Evolutionary conservation across 1,140 invertebrate species (phyloP).

Genomic region (Choristoneura fumiferana): DNA sequence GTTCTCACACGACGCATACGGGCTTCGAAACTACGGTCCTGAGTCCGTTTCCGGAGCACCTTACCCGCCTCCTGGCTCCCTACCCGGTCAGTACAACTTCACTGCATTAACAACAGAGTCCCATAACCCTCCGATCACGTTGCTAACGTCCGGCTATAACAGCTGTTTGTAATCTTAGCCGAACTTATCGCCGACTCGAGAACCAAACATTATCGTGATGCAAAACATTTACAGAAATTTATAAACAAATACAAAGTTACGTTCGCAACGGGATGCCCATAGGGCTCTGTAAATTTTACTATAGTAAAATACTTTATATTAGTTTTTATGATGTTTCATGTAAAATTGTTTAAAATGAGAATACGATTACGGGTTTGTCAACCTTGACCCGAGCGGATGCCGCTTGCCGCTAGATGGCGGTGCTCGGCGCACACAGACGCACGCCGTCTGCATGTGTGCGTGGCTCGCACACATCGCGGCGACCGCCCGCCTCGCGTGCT

Average conservation of each 20-base stretch:
- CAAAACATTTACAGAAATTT: constrained; percentile 61
- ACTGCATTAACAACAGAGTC: constrained; percentile 10
- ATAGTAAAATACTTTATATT: background rate
- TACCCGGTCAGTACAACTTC: constrained; percentile 60
- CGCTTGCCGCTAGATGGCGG: constrained; percentile 61
- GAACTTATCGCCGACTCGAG: constrained; percentile 49
- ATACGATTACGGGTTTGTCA: constrained; percentile 61
- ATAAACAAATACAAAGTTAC: constrained; percentile 52
- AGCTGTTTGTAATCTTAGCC: constrained; percentile 58
- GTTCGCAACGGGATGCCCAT: constrained; percentile 3
- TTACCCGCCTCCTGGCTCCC: constrained; percentile 87
- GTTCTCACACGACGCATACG: constrained; percentile 88
- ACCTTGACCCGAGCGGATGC: constrained; percentile 57
- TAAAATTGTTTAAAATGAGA: no score
- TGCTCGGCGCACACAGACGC: constrained; percentile 43
- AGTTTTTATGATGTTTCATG: background rate
- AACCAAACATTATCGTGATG: constrained; percentile 42
- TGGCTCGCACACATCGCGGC: constrained; percentile 42
- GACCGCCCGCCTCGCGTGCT: constrained; percentile 18
- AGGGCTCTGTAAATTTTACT: background rate
- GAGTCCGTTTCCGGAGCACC: constrained; percentile 88
- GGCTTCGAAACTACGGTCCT: constrained; percentile 86
- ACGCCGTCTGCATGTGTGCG: constrained; percentile 40
- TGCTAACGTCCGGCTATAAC: constrained; percentile 36
- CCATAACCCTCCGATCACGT: constrained; percentile 43